Evolutionary conservation across 2,888 invertebrate genomes (phyloP).

Genomic region (Drosophila vallismaia): DNA sequence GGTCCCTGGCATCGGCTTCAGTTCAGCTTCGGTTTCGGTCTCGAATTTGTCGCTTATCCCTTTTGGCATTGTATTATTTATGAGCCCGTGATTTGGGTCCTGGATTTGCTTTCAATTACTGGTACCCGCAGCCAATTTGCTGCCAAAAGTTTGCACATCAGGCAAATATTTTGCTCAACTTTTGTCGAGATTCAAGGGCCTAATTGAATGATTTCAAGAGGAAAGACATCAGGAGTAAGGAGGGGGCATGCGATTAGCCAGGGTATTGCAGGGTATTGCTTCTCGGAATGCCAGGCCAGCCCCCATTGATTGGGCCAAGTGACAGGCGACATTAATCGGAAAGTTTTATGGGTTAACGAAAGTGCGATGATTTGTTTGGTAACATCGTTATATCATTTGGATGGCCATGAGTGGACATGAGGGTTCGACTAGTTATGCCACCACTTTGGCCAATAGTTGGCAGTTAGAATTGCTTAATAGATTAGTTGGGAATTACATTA

Average conservation of each 20-base stretch:
- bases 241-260: neutral
- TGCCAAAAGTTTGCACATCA: slow-evolving; percentile 48
- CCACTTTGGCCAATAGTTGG: slow-evolving; percentile 8
- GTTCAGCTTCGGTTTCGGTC: slow-evolving; percentile 27
- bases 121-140: slow-evolving; percentile 66
- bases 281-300: slow-evolving; percentile 6
- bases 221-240: slow-evolving; percentile 4
- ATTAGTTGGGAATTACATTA: slow-evolving; percentile 31
- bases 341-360: neutral
- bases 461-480: slow-evolving; percentile 23
- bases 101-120: slow-evolving; percentile 66
- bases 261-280: neutral
- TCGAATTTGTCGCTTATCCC: slow-evolving; percentile 59
- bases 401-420: neutral
- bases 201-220: slow-evolving; percentile 51
- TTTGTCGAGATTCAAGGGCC: slow-evolving; percentile 20
- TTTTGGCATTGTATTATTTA: slow-evolving; percentile 63
- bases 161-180: slow-evolving; percentile 36
- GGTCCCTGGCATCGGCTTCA: slow-evolving; percentile 54
- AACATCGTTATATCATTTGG: slow-evolving; percentile 17
- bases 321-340: slow-evolving; percentile 5
- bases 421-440: slow-evolving; percentile 16
- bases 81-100: slow-evolving; percentile 40
- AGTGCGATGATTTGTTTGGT: slow-evolving; percentile 12
- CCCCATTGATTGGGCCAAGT: slow-evolving; percentile 7